Base-by-base conservation (phyloP, 2,797 vertebrate genomes). In the Meda fulgida region DNA sequence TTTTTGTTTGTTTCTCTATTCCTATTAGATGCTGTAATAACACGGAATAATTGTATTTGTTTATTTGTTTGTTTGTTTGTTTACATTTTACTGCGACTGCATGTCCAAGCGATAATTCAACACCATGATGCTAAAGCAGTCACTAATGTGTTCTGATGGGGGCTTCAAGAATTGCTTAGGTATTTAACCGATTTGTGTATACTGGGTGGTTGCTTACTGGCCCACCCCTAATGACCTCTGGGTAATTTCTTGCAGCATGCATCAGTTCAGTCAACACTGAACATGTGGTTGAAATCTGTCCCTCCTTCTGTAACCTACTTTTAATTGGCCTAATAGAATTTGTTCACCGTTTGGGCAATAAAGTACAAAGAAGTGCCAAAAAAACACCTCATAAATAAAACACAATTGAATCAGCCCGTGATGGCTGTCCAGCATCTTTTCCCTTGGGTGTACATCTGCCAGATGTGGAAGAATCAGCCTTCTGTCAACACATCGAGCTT, bases 381-480 rank as follows among this genome's bases (percentile, higher is more conserved):
- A 46, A 63, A 87, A 51, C 38, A 18, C 53, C 7, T 43, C 91
- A 85, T 88, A 84, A 89, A 46, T 58, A 75, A 78, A 87, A 85
- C 71, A 86, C 36, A 78, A 89, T 91, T 73, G 55, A 83, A 78
- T 38, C 48, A 69, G 29, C 75, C 14, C 76, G 86, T 83, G 80
- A 63, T 88, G 89, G 10, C 67, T n/a, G n/a, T 89, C 88, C 88
- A 88, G 78, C 26, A 76, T 77, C 38, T 76, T 85, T 91, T 78
- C 88, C 4, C 21, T 60, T 40, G 83, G 34, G 80, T 4, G n/a
- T 38, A 51, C 60, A 65, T 85, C 66, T 88, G 14, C 80, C 83
- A 91, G 87, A 86, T 90, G 65, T 87, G 90, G 84, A 89, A 86
- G 71, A 85, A 89, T 83, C 81, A 65, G 71, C 23, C 72, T 67